These are phyloP conservation scores for Littorina saxatilis DNA, from an alignment of 1,140 invertebrate species.

Conservation along the genomic window DNA sequence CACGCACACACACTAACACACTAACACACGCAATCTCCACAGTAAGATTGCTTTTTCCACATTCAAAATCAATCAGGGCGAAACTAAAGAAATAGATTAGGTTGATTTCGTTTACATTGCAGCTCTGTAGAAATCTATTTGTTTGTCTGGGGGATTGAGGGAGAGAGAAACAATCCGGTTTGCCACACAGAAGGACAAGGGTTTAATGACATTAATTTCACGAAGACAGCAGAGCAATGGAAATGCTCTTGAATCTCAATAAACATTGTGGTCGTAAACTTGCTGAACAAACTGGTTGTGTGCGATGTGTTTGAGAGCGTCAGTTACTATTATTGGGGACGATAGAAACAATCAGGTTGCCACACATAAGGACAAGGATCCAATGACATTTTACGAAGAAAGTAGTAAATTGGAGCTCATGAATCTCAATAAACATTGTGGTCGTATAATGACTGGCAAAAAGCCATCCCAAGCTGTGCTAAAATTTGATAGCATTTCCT, in stretches of 20 bases:
- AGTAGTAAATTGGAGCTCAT: not conserved
- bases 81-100: not conserved
- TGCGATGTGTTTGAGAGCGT: no score
- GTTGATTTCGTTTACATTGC: not conserved
- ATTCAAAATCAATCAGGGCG: not conserved
- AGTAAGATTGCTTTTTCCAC: not conserved
- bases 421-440: not conserved
- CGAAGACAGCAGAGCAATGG: not conserved
- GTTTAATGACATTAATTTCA: no score
- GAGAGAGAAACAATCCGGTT: no score
- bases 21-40: not conserved
- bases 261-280: no score
- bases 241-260: not conserved
- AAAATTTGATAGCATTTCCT: no score
- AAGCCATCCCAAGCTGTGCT: no score
- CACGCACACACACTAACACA: not conserved
- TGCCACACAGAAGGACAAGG: no score
- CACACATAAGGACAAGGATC: not conserved
- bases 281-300: not conserved
- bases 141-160: no score
- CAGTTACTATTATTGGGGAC: no score
- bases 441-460: not conserved
- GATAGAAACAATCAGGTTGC: not conserved
- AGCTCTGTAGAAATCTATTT: no score
- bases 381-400: not conserved